Base-by-base conservation (phyloP, 1,140 invertebrate species). In the Leguminivora glycinivorella region DNA sequence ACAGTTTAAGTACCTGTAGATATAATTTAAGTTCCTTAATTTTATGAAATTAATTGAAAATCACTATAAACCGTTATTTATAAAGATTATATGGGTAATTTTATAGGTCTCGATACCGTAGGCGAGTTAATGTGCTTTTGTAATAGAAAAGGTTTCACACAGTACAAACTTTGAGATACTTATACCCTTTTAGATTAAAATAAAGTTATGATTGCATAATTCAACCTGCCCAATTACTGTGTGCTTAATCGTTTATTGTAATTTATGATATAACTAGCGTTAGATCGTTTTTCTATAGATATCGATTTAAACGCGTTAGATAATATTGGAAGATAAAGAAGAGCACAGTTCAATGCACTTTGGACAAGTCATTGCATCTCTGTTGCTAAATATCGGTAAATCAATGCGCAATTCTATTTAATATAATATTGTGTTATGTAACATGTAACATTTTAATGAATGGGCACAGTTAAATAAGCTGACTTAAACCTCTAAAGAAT, bases 201-300 rank as follows among this genome's bases (percentile, higher is more conserved):
- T 19, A 52, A n/a, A 43, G 38, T 67, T 67, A 67, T 40, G 66
- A 38, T 7, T 67, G 22, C 66, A 38, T 40, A 38, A 40, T 40
- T 67, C 43, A 14, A 40, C 43, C 66, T 67, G 66, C 38, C 66
- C 34, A 67, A 40, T 38, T 67, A 43, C 31, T 34, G 38, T 63
- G 58, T 63, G 58, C 25, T 26, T 63, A 63, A 63, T 63, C 58
- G 58, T n/a, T 63, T 34, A 63, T 63, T 63, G 58, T 34, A 63
- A 63, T 63, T 63, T 63, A 63, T 63, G 58, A 63, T 63, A 63
- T 63, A 63, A 63, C 58, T 63, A 63, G n/a, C 58, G 25, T 60
- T 63, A 31, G 58, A 26, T 19, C 58, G 58, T 63, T 63, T 29
- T 63, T 63, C 58, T 29, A 63, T 9, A 34, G 24, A 29, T 29